Evolutionary conservation across 2,797 vertebrate genomes (phyloP), one percentile per base, ranked within the genome.

Genomic region (Halcyon chelicuti): DNA sequence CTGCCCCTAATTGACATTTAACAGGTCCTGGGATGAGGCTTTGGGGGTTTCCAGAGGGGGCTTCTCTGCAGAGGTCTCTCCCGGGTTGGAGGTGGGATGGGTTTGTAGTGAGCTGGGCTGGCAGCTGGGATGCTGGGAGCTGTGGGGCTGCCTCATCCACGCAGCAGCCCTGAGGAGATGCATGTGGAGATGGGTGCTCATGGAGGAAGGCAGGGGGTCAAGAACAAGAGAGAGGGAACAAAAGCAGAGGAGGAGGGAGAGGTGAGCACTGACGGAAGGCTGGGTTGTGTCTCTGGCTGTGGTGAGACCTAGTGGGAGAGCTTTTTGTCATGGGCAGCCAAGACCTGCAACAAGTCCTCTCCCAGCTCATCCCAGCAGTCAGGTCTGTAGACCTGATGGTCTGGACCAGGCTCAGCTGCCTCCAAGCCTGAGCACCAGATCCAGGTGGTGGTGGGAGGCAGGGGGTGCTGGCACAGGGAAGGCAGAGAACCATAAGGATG

Each of bases 301-400:
- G 28, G 28, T n/a, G 66, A 82, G 25, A 10, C 26, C 29, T 19
- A 10, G 3, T 0, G 2, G 77, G 42, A 67, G 28, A 46, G 3
- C 6, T 93, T 76, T 29, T 66, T 57, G 23, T n/a, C 0, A 0
- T 1, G 2, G 37, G 68, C 33, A 33, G 51, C 44, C 37, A 35
- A 57, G 18, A 62, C 29, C 66, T 8, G 2, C 54, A 31, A 31
- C 37, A 19, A 55, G 10, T 52, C 28, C 40, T 57, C 25, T 35
- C 67, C 42, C 55, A 54, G 63, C 13, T 58, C 2, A 0, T 68
- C 49, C 70, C 67, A 47, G 39, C 1, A 0, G 13, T 1, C 8
- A 61, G 21, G 11, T 67, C 81, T 81, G 65, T 62, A 39, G 29
- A 37, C 29, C 10, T 7, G 0, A 1, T 0, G 6, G 10, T 11